Base-by-base conservation (phyloP, 1,140 invertebrate genomes). In the Drosophila navojoa region DNA sequence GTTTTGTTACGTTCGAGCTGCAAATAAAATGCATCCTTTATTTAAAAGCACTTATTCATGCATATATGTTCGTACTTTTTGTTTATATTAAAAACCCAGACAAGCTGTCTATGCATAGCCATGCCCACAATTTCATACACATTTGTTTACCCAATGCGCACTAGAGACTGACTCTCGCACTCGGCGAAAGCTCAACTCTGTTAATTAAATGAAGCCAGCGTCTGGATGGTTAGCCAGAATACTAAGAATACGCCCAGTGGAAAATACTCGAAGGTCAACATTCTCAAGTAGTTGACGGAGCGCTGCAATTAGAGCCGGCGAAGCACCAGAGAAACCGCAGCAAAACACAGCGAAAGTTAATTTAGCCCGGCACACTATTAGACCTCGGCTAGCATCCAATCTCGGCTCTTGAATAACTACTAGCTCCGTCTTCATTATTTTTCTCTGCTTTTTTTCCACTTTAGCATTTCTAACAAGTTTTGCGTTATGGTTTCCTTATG, bases 261-360 rank as follows among this genome's bases (percentile, higher is more conserved):
- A 68, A 70, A 82, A 72, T 71, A 84, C 79, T 89, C 82, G 79
- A 89, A 87, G 82, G 82, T 87, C 82, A 87, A 78, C 69, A 71
- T 66, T 71, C 78, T 69, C 42, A 76, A 82, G 76, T 58, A 79
- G 66, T 82, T 78, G 59, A 68, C 19, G 15, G 45, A 50, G 32
- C 25, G 47, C 49, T 76, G 82, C 82, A 87, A 86, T 86, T 86
- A 86, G 68, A 54, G 54, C 69, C 29, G 66, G 49, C 32, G 71
- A 66, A 59, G 58, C 19, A 47, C 38, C 10, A 54, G 40, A 53
- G 71, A 78, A 87, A 79, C 81, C 81, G 42, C 82, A 68, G 52
- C 60, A 76, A 79, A 86, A 73, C 71, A 76, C 63, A 78, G 64
- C 10, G 50, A 78, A 76, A 86, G 78, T 86, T 86, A 86, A 86